Evolutionary conservation across 2,113 vertebrate genomes (phyloP).

Genomic region (Melierax canorus): DNA sequence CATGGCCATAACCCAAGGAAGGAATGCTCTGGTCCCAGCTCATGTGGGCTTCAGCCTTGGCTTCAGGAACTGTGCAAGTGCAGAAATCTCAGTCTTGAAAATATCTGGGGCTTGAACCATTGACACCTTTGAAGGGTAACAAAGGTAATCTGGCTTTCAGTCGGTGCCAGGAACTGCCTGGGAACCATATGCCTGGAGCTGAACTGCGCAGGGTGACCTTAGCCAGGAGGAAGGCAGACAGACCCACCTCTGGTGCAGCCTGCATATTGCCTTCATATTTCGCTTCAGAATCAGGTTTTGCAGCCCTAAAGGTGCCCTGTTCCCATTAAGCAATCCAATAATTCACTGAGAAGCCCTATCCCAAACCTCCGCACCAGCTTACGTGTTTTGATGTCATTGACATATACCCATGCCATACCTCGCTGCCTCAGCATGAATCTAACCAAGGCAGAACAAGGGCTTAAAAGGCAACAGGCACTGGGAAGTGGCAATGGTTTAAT

Average conservation of each 20-base stretch:
- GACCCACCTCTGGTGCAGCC: background rate
- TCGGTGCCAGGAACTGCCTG: background rate
- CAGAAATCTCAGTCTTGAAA: background rate
- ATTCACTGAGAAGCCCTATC: background rate
- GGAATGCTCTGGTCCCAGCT: background rate
- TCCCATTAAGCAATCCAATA: background rate
- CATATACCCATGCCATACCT: background rate
- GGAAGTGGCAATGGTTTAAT: background rate
- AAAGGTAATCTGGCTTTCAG: background rate
- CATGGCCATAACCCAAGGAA: background rate
- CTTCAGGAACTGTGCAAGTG: background rate
- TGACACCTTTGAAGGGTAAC: background rate
- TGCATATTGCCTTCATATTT: no score
- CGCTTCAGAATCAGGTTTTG: background rate
- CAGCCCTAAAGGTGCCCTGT: background rate
- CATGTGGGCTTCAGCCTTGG: background rate
- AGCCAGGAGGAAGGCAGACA: background rate
- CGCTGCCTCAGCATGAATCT: background rate
- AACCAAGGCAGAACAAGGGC: background rate
- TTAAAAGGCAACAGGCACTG: background rate
- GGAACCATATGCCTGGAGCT: background rate
- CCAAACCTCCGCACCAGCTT: background rate
- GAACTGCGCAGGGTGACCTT: no score
- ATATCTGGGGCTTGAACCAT: background rate
- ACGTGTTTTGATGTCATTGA: background rate